phyloP scores from a whole-genome alignment of 2,888 invertebrate species.

The Drosophila ezoana region DNA sequence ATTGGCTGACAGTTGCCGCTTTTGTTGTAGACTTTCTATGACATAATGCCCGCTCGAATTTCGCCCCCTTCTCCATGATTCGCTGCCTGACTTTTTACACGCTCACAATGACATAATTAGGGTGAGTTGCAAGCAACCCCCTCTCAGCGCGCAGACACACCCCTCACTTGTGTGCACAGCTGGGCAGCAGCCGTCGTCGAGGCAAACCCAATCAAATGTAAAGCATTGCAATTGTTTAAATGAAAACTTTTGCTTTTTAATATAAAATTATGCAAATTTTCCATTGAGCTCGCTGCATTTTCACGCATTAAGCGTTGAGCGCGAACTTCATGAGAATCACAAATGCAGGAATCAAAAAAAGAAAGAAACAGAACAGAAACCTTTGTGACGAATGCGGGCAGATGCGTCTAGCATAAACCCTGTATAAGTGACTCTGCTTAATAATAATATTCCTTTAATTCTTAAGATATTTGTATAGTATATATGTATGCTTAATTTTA shows the following conservation, averaged over 20 bases:
- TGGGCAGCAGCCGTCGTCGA: constrained; percentile 45
- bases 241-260: constrained; percentile 66
- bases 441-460: too few relatives aligned
- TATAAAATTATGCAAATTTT: constrained; percentile 73
- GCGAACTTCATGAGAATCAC: constrained; percentile 40
- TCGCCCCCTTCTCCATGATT: constrained; percentile 23
- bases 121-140: constrained; percentile 44
- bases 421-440: not conserved
- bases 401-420: constrained; percentile 4
- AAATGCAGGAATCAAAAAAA: constrained; percentile 31
- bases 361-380: constrained; percentile 12
- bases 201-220: constrained; percentile 57
- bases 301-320: constrained; percentile 47
- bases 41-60: constrained; percentile 65
- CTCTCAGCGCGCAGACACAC: constrained; percentile 41
- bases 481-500: too few relatives aligned
- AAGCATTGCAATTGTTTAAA: constrained; percentile 64
- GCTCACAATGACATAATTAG: constrained; percentile 66
- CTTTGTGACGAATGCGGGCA: not conserved
- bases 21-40: constrained; percentile 42
- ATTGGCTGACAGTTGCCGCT: constrained; percentile 45
- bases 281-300: constrained; percentile 49
- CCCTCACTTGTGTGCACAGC: constrained; percentile 75
- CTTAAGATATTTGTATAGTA: too few relatives aligned
- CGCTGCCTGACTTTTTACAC: constrained; percentile 69